phyloP scores from a whole-genome alignment of 2,888 invertebrate genomes.

The Eupithecia insigniata region DNA sequence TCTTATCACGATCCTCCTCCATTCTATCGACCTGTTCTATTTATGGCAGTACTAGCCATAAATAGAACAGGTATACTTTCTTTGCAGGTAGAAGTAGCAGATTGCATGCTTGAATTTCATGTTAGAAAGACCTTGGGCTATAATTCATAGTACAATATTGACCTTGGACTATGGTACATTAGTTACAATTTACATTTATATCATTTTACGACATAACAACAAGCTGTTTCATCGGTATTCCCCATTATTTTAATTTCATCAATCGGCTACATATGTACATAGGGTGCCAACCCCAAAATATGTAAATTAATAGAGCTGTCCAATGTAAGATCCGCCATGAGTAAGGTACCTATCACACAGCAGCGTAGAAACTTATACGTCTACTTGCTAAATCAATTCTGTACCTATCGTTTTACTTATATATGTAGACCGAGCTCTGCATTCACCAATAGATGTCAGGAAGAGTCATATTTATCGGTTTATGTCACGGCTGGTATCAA shows the following conservation, averaged over 20 bases:
- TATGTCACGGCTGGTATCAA: no score
- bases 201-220: no score
- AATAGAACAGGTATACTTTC: background rate
- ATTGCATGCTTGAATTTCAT: slow-evolving; percentile 45
- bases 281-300: background rate
- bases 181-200: slow-evolving; percentile 25
- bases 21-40: background rate
- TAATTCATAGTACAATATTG: slow-evolving; percentile 38
- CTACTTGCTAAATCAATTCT: no score
- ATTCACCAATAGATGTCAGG: no score
- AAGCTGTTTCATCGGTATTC: background rate
- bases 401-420: no score
- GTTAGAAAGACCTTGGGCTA: slow-evolving; percentile 40
- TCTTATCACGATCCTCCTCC: background rate
- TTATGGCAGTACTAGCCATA: background rate
- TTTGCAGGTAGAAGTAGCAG: slow-evolving; percentile 28
- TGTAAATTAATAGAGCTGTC: background rate
- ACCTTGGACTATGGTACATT: slow-evolving; percentile 40
- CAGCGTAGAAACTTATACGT: no score
- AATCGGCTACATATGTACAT: background rate
- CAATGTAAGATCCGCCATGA: background rate
- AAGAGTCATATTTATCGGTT: no score
- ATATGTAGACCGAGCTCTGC: no score
- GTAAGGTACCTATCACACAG: no score
- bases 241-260: background rate